Base-by-base conservation (phyloP, 2,797 vertebrate genomes). In the Lacerta bilineata region DNA sequence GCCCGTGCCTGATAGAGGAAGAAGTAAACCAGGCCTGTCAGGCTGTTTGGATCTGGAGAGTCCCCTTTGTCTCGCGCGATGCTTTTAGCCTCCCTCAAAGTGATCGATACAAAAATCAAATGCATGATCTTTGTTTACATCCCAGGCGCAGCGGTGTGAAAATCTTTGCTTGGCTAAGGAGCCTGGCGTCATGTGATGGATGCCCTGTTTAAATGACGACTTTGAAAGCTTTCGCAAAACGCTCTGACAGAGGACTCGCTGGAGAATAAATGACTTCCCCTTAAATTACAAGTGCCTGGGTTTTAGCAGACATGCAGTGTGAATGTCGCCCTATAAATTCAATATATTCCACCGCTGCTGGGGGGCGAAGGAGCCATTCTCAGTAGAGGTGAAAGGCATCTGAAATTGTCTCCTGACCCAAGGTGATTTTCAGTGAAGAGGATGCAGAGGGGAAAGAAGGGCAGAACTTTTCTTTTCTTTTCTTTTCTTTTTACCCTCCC, bases 21-120 rank as follows among this genome's bases (percentile, higher is more conserved):
- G 87, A 95, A 95, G 78, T 92, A 68, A 90, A 29, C 79, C 85
- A 61, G 80, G 25, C 89, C 69, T 91, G 86, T 77, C 91, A 96
- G 90, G 90, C 81, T 89, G 61, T 87, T 90, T 84, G 76, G 83
- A 84, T 94, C 74, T 91, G 76, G 72, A 95, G 95, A 93, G 76
- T 85, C 87, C 13, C 85, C 90, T 87, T 85, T 90, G 89, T 91
- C 92, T 91, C 91, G n/a, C 46, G 80, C 46, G 80, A 80, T 88
- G 66, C 83, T 95, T 87, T 94, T 91, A 94, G 88, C 93, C 90
- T 84, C 74, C 81, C 43, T 78, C 84, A 89, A 77, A 93, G 88
- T 91, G 91, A 97, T 97, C 96, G 95, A 97, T 96, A 95, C 90
- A 90, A 95, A 97, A 97, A 96, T 96, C 95, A 95, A 97, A 96